These are phyloP conservation scores for Murina feae DNA, from an alignment of 2,113 vertebrate genomes.

Conservation along the genomic window DNA sequence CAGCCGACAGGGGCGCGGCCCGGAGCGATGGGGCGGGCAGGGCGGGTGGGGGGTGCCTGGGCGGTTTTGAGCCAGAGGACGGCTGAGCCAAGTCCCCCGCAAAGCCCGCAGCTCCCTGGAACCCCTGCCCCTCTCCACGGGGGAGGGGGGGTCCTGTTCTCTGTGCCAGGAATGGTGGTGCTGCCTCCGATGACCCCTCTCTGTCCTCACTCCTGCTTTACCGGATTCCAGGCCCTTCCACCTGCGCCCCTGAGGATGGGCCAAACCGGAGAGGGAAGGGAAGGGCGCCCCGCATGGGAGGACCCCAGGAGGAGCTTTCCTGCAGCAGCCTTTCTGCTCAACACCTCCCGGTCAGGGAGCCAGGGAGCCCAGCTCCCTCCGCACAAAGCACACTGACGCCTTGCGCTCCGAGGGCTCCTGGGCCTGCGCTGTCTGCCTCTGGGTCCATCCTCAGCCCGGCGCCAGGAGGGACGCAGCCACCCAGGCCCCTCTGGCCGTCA, in stretches of 20 bases:
- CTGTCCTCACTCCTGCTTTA: slow-evolving; percentile 29
- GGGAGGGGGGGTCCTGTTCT: background rate
- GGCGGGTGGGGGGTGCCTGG: background rate
- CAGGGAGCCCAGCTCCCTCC: background rate
- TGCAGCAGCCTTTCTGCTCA: slow-evolving; percentile 42
- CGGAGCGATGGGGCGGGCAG: slow-evolving; percentile 39
- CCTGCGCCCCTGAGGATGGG: slow-evolving; percentile 61
- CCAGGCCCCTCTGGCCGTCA: background rate
- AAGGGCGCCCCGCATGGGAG: slow-evolving; percentile 50
- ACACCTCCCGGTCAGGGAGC: background rate
- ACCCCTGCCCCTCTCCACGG: background rate
- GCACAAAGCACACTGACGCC: background rate
- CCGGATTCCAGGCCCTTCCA: slow-evolving; percentile 74
- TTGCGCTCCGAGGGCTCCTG: background rate
- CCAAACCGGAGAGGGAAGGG: slow-evolving; percentile 68
- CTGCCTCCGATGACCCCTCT: background rate
- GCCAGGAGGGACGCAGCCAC: background rate
- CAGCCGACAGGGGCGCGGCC: slow-evolving; percentile 50
- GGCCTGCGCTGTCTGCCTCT: background rate
- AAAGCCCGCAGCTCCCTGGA: background rate
- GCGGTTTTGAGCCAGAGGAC: background rate
- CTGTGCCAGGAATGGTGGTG: background rate
- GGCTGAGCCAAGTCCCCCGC: background rate
- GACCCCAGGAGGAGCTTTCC: slow-evolving; percentile 62
- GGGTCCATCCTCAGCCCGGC: background rate